A percentile compares a stretch with the other conserved stretches of the same genome.
Conservation (phyloP, 2,113 vertebrate species). For the Tichodroma muraria region DNA sequence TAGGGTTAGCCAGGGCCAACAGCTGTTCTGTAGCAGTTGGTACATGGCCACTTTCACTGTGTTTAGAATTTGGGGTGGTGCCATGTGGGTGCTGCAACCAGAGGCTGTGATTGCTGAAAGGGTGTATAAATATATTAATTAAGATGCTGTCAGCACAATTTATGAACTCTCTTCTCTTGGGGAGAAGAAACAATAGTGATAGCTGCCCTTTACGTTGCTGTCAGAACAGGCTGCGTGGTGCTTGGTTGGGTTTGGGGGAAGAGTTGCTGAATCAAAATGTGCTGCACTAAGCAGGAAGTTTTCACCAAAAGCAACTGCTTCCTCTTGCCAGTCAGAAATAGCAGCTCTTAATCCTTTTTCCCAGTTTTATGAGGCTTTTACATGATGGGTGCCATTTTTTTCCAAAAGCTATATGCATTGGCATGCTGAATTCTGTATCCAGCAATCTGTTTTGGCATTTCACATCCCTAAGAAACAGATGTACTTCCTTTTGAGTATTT, state of each 20-base stretch:
- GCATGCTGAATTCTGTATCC: neutral
- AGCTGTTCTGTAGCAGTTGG: neutral
- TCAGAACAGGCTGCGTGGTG: neutral
- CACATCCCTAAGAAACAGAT: neutral
- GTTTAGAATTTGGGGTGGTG: neutral
- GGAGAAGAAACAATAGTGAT: neutral
- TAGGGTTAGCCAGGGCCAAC: neutral
- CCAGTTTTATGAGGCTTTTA: neutral
- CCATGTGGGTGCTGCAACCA: fast-evolving
- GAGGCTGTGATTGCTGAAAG: neutral
- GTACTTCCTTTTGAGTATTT: fast-evolving
- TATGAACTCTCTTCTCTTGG: neutral
- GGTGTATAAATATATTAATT: fast-evolving
- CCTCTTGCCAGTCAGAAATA: neutral
- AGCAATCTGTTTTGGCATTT: neutral
- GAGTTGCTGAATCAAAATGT: neutral
- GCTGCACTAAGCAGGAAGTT: neutral
- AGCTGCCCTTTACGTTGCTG: neutral
- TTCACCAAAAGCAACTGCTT: neutral
- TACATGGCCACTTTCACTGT: fast-evolving
- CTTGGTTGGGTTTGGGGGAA: neutral
- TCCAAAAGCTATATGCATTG: fast-evolving
- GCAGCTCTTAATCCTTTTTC: neutral
- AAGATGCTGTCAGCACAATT: neutral
- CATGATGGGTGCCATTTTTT: fast-evolving